phyloP scores from a whole-genome alignment of 2,797 vertebrate species.

The Crocodylus rhombifer region DNA sequence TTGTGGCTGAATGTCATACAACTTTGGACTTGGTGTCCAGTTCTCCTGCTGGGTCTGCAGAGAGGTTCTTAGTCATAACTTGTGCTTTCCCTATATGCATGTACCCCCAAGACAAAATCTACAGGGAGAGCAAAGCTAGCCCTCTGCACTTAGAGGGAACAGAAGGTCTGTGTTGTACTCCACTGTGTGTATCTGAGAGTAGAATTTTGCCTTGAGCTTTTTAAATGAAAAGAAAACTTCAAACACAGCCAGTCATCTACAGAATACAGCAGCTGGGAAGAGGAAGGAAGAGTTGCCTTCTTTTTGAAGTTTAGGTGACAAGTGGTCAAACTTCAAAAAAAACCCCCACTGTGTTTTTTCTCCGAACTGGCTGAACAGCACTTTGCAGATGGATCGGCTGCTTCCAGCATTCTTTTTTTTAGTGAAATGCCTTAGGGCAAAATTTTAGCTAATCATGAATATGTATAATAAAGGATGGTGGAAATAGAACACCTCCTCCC shows the following conservation, averaged over 20 bases:
- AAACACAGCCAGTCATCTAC: background rate
- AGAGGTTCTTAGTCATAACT: background rate
- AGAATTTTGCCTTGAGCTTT: constrained; percentile 44
- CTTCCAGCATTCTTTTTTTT: background rate
- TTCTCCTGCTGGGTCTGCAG: rapidly evolving
- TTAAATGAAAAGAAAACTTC: constrained; percentile 32
- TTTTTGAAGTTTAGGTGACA: constrained; percentile 43
- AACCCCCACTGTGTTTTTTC: background rate
- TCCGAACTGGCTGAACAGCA: background rate
- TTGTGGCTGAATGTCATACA: rapidly evolving
- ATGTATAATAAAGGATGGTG: background rate
- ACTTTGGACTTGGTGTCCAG: background rate
- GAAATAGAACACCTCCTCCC: background rate
- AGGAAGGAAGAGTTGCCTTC: background rate
- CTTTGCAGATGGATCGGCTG: constrained; percentile 30
- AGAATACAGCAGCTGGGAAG: background rate
- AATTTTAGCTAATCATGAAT: background rate
- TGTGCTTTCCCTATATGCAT: rapidly evolving
- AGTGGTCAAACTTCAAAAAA: constrained; percentile 44
- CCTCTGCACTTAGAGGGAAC: background rate
- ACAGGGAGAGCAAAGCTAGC: background rate
- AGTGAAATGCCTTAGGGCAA: background rate
- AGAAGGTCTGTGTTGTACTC: background rate
- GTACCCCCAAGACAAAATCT: background rate
- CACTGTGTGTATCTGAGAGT: background rate